Conservation (phyloP, 2,888 invertebrate genomes). For the Augiades crinisus region DNA sequence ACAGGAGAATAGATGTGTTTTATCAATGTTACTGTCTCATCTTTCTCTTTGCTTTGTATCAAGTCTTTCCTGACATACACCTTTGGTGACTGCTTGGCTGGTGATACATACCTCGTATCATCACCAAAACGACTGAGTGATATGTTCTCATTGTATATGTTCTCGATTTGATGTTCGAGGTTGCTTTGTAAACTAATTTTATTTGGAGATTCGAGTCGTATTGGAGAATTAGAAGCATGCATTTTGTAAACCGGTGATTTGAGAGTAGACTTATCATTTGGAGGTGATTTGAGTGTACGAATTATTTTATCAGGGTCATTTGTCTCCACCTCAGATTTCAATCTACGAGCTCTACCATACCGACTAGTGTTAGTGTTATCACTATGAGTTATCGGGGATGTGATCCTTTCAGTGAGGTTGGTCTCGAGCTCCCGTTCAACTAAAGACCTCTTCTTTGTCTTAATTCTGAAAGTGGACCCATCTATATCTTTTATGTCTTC, state of each 20-base stretch:
- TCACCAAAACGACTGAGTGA: conserved; percentile 60
- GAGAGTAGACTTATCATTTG: conserved; percentile 48
- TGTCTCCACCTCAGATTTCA: conserved; percentile 70
- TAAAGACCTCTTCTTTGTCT: conserved; percentile 66
- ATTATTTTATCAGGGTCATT: conserved; percentile 57
- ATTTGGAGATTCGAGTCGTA: conserved; percentile 48
- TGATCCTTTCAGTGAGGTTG: conserved; percentile 61
- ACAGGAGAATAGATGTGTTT: conserved; percentile 65
- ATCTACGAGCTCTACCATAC: conserved; percentile 81
- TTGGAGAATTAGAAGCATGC: conserved; percentile 65
- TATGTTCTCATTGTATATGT: conserved; percentile 61
- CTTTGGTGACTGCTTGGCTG: conserved; percentile 53
- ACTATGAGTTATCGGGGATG: conserved; percentile 51
- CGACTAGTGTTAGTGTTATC: conserved; percentile 73
- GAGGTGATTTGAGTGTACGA: conserved; percentile 48
- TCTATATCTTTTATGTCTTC: conserved; percentile 46
- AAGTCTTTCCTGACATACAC: conserved; percentile 68
- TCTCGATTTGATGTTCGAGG: conserved; percentile 59
- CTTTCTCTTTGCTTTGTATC: conserved; percentile 61
- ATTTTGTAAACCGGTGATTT: conserved; percentile 62
- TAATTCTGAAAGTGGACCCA: conserved; percentile 44
- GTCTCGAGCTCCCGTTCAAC: conserved; percentile 72
- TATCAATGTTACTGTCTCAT: conserved; percentile 54
- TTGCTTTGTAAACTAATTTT: conserved; percentile 35
- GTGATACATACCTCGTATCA: conserved; percentile 39